Base-by-base conservation (phyloP, 1,140 invertebrate genomes). In the Tetragnatha versicolor region DNA sequence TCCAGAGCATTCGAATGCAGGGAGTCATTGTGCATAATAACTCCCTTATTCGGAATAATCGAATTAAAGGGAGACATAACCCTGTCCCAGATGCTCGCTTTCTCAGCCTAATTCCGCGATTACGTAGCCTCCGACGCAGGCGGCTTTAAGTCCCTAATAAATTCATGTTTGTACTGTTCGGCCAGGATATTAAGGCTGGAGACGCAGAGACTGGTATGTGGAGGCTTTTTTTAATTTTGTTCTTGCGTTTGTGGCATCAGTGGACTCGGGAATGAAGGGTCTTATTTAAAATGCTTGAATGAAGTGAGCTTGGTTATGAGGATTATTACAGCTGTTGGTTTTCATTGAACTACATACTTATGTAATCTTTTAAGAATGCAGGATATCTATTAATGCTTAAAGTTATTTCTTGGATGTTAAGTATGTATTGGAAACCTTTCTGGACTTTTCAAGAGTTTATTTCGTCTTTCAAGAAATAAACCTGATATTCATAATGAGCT, bases 31-130 rank as follows among this genome's bases (percentile, higher is more conserved):
- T 58, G 31, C 29, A 22, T 20, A 58, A 58, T 58, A 58, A 58
- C 35, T 58, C 55, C 29, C 55, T 10, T 31, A n/a, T n/a, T n/a
- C n/a, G n/a, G n/a, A n/a, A 58, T 58, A 58, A 58, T n/a, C 12
- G 55, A 58, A 58, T 58, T 58, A 58, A 9, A 20, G 4, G 27
- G 31, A 55, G 20, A n/a, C 49, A 25, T 3, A 4, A 27, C 20
- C 29, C 9, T 14, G 29, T 58, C 17, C 31, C 55, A 58, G 55
- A 58, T 58, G 55, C 29, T 58, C 55, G 6, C 20, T 17, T 58
- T 58, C 55, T 31, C 55, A 58, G 55, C 55, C 35, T 58, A 58
- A 58, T 58, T 35, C 14, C 29, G 29, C 55, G 27, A 58, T 58
- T 58, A 58, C 20, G 20, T n/a, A n/a, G n/a, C n/a, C 17, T n/a